phyloP scores from a whole-genome alignment of 2,113 vertebrate species.

The Hippocampus abdominalis region DNA sequence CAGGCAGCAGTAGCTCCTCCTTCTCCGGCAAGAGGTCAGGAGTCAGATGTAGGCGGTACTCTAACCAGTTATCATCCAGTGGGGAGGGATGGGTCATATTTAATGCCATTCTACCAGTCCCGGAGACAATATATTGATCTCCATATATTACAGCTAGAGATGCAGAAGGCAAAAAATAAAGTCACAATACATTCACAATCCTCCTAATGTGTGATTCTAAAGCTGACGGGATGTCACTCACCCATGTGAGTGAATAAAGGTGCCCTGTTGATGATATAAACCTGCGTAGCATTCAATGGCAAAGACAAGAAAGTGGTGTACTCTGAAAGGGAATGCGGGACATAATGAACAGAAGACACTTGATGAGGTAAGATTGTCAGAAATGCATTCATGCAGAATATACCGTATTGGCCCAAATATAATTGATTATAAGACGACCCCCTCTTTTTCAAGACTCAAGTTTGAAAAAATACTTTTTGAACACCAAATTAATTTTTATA shows the following conservation, averaged over 20 bases:
- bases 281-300: conserved; percentile 74
- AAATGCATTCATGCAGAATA: neutral
- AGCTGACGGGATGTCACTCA: conserved; percentile 57
- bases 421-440: too few species aligned
- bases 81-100: conserved; percentile 80
- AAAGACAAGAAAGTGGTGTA: conserved; percentile 85
- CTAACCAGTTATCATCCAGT: conserved; percentile 79
- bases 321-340: conserved; percentile 65
- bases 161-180: conserved; percentile 1
- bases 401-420: too few species aligned
- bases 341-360: neutral
- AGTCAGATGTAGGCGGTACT: conserved; percentile 80
- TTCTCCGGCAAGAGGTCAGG: conserved; percentile 77
- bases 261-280: conserved; percentile 76
- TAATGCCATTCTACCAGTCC: conserved; percentile 68
- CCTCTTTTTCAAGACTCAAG: too few species aligned
- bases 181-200: neutral
- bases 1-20: conserved; percentile 80
- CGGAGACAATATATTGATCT: conserved; percentile 79
- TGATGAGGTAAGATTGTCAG: neutral
- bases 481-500: too few species aligned
- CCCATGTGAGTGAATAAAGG: conserved; percentile 93
- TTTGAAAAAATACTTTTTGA: too few species aligned
- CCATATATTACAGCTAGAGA: conserved; percentile 76
- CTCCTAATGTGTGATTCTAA: neutral